phyloP scores from a whole-genome alignment of 2,113 vertebrate species.

The Falcunculus frontatus region DNA sequence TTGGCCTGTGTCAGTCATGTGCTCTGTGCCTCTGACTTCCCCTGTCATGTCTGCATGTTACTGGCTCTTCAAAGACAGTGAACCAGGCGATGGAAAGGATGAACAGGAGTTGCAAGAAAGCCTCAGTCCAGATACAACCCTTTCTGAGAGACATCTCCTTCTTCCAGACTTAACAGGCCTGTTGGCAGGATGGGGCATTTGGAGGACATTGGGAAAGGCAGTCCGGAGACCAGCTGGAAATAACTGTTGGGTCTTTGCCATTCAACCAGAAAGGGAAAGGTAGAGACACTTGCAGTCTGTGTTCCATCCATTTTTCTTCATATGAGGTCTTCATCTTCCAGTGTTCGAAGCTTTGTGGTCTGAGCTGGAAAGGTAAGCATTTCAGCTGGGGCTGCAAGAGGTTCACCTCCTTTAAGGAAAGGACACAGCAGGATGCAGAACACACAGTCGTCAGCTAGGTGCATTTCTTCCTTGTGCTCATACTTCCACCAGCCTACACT shows the following conservation, averaged over 20 bases:
- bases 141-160: conserved; percentile 9
- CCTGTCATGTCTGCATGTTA: neutral
- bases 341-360: neutral
- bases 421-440: neutral
- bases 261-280: conserved; percentile 13
- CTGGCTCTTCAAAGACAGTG: neutral
- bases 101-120: neutral
- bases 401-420: neutral
- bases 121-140: neutral
- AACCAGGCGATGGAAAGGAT: neutral
- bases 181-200: conserved; percentile 19
- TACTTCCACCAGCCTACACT: neutral
- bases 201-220: conserved; percentile 25
- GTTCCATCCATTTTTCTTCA: neutral
- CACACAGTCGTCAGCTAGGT: neutral
- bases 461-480: neutral
- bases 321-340: neutral
- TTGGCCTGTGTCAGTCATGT: neutral
- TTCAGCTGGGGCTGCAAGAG: neutral
- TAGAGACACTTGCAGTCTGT: neutral
- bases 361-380: neutral
- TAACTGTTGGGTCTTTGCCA: conserved; percentile 14
- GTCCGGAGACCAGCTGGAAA: neutral
- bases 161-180: neutral
- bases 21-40: neutral